Evolutionary conservation across 1,140 invertebrate genomes (phyloP).

Genomic region (Elysia chlorotica): DNA sequence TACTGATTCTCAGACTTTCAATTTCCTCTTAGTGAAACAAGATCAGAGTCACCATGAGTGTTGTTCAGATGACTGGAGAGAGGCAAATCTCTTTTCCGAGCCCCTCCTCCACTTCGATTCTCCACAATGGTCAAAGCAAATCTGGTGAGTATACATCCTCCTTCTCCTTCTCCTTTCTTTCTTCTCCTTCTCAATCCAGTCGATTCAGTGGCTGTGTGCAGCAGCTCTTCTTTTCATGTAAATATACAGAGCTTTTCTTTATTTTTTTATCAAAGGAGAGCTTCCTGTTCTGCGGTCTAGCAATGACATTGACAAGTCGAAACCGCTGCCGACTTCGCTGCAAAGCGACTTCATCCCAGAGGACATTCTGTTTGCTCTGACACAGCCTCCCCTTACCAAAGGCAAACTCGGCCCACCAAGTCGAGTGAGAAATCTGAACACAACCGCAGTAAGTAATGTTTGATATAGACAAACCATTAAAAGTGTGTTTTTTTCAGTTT

Average conservation of each 20-base stretch:
- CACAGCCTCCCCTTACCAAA: conserved; percentile 47
- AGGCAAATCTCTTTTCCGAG: background rate
- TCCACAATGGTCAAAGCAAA: background rate
- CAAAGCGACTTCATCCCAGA: conserved; percentile 60
- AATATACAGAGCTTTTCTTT: too few species aligned
- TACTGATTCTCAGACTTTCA: too few species aligned
- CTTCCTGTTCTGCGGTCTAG: conserved; percentile 46
- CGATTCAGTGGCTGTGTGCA: too few species aligned
- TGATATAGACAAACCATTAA: too few species aligned
- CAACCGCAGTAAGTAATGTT: conserved; percentile 43
- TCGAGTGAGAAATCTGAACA: conserved; percentile 43
- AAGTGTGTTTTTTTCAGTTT: too few species aligned
- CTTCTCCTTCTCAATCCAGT: too few species aligned
- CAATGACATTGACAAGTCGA: conserved; percentile 43
- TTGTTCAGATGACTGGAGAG: too few species aligned
- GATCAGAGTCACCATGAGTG: too few species aligned
- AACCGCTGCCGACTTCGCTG: conserved; percentile 54
- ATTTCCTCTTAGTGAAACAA: too few species aligned
- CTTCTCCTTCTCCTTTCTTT: too few species aligned
- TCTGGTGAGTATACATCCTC: background rate
- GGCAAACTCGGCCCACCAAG: conserved; percentile 55
- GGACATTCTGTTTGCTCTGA: conserved; percentile 58
- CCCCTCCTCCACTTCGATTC: background rate
- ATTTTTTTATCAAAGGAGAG: conserved; percentile 27
- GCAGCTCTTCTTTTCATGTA: too few species aligned